phyloP scores from a whole-genome alignment of 2,888 invertebrate genomes.

The Acanthosepion esculentum region DNA sequence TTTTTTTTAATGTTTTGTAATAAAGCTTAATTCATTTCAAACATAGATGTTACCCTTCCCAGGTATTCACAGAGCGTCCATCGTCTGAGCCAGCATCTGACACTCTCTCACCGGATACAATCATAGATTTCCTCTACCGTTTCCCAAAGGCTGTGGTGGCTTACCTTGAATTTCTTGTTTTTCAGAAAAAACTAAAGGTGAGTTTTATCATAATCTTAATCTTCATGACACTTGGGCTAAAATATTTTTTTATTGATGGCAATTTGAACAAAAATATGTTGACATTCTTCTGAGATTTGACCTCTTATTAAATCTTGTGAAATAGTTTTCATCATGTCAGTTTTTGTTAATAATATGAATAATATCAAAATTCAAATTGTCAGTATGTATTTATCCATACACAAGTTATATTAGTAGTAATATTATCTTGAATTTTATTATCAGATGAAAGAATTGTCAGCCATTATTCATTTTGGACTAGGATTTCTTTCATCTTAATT shows the following conservation, averaged over 20 bases:
- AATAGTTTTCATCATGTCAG: no score
- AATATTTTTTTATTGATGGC: background rate
- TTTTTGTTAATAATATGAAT: no score
- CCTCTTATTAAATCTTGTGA: no score
- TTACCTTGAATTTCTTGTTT: slow-evolving; percentile 76
- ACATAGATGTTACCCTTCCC: slow-evolving; percentile 49
- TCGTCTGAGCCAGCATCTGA: slow-evolving; percentile 68
- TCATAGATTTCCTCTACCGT: slow-evolving; percentile 75
- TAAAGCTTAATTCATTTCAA: background rate
- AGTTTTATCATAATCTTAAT: background rate
- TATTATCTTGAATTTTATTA: no score
- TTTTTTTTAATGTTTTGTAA: background rate
- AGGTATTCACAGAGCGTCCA: slow-evolving; percentile 75
- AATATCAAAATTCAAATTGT: no score
- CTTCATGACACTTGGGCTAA: background rate
- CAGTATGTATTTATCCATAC: no score
- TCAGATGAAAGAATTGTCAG: no score
- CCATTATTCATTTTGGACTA: no score
- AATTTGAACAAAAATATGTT: background rate
- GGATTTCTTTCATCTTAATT: no score
- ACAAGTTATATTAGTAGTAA: no score
- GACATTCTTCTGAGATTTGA: background rate
- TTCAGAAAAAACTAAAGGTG: slow-evolving; percentile 74
- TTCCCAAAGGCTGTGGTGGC: slow-evolving; percentile 74
- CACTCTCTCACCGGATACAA: slow-evolving; percentile 71